phyloP scores from a whole-genome alignment of 1,140 invertebrate species.

The Drosophila rhopaloa region DNA sequence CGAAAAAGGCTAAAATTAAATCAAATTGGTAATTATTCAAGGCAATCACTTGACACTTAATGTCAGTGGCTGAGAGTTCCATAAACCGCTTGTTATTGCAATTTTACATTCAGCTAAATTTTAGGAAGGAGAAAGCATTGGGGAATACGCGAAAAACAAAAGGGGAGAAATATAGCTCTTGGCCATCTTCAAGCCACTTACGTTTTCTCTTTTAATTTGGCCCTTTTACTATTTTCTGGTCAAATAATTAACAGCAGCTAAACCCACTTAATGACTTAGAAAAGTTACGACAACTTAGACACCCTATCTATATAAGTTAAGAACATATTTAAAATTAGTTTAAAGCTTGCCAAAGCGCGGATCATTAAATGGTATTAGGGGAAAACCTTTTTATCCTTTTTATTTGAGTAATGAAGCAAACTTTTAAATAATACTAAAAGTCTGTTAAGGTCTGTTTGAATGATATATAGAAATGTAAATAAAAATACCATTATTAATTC shows the following conservation, averaged over 20 bases:
- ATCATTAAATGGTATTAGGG: too few species aligned
- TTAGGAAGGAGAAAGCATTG: background rate
- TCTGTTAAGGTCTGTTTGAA: too few species aligned
- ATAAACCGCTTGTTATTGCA: constrained; percentile 19
- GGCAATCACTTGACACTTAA: constrained; percentile 27
- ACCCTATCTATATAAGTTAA: background rate
- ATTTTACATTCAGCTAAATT: constrained; percentile 11
- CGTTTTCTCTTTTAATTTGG: background rate
- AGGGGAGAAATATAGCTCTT: constrained; percentile 6
- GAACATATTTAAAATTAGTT: too few species aligned
- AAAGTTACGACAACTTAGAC: background rate
- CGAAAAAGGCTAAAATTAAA: constrained; percentile 62
- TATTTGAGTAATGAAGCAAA: too few species aligned
- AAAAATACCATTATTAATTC: too few species aligned
- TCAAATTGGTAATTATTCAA: constrained; percentile 52
- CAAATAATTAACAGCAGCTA: constrained; percentile 57
- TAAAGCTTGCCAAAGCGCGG: too few species aligned
- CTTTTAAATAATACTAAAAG: too few species aligned
- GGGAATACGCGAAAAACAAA: background rate
- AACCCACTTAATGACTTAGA: constrained; percentile 29
- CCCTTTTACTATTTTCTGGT: constrained; percentile 1
- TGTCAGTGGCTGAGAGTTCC: constrained; percentile 52
- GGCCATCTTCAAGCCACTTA: constrained; percentile 9
- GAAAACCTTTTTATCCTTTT: too few species aligned
- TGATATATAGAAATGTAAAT: too few species aligned